Conservation (phyloP, 2,797 vertebrate species). For the Tragelaphus oryx region DNA sequence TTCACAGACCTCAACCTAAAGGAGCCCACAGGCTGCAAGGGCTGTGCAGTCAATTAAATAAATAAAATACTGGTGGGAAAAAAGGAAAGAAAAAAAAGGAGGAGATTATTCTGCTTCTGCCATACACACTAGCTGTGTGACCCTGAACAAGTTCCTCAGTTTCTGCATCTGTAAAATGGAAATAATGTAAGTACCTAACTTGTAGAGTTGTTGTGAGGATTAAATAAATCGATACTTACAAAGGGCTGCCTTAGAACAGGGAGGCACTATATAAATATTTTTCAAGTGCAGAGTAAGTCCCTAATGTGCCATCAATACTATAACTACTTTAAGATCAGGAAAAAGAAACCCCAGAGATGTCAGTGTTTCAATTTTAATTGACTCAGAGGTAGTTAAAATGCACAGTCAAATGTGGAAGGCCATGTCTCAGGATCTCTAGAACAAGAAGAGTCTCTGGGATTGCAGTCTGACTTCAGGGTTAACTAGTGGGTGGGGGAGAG, state of each 20-base stretch:
- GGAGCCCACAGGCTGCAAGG: not conserved
- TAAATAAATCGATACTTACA: not conserved
- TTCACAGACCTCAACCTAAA: not conserved
- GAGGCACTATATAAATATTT: not conserved
- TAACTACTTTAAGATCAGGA: not conserved
- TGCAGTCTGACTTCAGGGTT: not conserved
- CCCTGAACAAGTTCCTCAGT: not conserved
- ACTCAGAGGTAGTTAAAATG: not conserved
- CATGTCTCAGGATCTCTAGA: not conserved
- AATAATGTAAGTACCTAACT: not conserved
- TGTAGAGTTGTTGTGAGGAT: not conserved
- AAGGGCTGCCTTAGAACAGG: not conserved
- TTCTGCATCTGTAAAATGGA: not conserved
- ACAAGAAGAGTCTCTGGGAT: not conserved
- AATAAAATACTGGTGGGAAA: not conserved
- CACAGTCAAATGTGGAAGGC: not conserved
- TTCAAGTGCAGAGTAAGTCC: not conserved
- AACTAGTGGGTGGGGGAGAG: not conserved
- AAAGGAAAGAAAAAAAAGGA: not conserved
- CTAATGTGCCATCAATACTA: not conserved
- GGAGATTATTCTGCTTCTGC: not conserved
- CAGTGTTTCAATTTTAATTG: not conserved
- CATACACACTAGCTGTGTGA: not conserved
- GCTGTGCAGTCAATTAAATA: not conserved
- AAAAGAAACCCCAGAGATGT: not conserved